These are phyloP conservation scores for Xenops minutus DNA, from an alignment of 2,797 vertebrate genomes.

Conservation along the genomic window DNA sequence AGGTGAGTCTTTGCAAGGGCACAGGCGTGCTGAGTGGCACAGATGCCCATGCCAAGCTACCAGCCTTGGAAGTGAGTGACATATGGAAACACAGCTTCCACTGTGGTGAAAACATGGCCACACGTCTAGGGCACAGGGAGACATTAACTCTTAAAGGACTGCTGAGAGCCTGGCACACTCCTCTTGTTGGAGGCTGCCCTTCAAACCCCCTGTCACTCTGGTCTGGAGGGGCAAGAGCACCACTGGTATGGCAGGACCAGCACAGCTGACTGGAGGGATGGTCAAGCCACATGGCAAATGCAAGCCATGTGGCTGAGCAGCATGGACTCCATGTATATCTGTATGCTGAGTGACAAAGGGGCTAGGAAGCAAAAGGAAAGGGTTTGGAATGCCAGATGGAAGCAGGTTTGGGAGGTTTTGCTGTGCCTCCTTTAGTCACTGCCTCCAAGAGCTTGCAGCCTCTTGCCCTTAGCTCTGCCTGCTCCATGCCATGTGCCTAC, in stretches of 20 bases:
- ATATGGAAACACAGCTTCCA: conserved; percentile 43
- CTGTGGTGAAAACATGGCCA: not conserved
- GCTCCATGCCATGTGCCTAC: not conserved
- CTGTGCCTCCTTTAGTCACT: not conserved
- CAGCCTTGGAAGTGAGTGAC: not conserved
- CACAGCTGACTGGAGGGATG: not conserved
- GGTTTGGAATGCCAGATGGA: not conserved
- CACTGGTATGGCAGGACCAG: rapidly evolving
- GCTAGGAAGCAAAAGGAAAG: not conserved
- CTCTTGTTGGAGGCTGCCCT: not conserved
- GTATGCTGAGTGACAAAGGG: rapidly evolving
- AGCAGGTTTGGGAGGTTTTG: not conserved
- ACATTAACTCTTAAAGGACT: not conserved
- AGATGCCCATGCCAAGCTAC: not conserved
- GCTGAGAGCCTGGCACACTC: rapidly evolving
- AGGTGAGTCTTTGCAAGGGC: not conserved
- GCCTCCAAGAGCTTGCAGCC: not conserved
- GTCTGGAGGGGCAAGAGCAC: not conserved
- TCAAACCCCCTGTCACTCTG: not conserved
- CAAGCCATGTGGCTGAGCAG: not conserved
- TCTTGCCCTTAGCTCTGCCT: not conserved
- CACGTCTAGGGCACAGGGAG: not conserved
- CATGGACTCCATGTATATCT: rapidly evolving
- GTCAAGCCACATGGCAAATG: not conserved
- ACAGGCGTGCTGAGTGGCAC: rapidly evolving